A percentile compares a stretch with the other conserved stretches of the same genome.
Conservation (phyloP, 2,113 vertebrate genomes). For the Drymodes brunneopygia region DNA sequence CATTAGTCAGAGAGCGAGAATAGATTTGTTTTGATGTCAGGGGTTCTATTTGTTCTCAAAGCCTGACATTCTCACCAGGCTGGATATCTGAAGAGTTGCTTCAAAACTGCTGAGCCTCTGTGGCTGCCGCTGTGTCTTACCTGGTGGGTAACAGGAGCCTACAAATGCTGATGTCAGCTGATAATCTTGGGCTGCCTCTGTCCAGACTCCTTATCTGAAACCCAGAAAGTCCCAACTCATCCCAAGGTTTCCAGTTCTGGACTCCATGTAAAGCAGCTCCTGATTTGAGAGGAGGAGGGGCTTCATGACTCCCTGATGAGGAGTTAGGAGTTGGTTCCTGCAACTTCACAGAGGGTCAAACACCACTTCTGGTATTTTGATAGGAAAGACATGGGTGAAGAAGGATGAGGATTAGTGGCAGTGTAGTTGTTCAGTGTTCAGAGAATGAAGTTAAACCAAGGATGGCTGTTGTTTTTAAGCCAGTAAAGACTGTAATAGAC, state of each 20-base stretch:
- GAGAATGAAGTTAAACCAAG: background rate
- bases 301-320: background rate
- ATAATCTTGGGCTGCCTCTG: background rate
- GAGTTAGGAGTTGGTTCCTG: background rate
- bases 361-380: background rate
- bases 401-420: background rate
- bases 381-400: background rate
- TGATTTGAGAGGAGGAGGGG: background rate
- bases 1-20: background rate
- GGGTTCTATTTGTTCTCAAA: background rate
- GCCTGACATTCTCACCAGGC: background rate
- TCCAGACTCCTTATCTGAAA: background rate
- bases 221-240: background rate
- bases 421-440: fast-evolving
- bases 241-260: background rate
- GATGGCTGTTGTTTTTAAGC: background rate
- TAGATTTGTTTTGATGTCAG: background rate
- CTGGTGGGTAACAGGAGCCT: background rate
- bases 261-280: background rate
- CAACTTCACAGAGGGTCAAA: background rate
- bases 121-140: background rate
- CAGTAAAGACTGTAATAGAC: background rate
- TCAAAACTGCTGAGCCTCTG: background rate
- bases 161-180: fast-evolving
- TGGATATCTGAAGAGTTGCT: background rate